Base-by-base conservation (phyloP, 2,888 invertebrate species). In the Hybos culiciformis region DNA sequence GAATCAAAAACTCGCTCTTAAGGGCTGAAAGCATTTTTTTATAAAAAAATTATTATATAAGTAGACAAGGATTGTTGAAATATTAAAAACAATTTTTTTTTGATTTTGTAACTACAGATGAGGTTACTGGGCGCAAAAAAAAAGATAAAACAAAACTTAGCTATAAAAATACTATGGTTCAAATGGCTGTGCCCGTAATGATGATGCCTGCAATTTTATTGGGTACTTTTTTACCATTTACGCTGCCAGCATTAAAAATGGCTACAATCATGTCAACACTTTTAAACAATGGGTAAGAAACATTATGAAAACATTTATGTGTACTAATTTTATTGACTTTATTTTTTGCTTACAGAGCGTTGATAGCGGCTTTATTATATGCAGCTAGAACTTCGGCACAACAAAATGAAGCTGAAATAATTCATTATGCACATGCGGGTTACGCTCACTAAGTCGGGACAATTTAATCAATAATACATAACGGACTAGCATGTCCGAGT, bases 251-350 rank as follows among this genome's bases (percentile, higher is more conserved):
- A 0, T 56, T 82, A 14, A 79, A 80, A 57, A 71, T 80, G 70
- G 73, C 75, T 58, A 75, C 77, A 1, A 62, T 78, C 23, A 68
- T 70, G 37, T 72, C 74, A 1, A 71, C 71, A 1, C 68, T 79
- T 59, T 62, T 81, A 37, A 81, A 81, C 58, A 77, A 79, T 51
- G 75, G 79, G n/a, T n/a, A n/a, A n/a, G n/a, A n/a, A n/a, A n/a
- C n/a, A n/a, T n/a, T n/a, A n/a, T n/a, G n/a, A n/a, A n/a, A n/a
- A n/a, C n/a, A n/a, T n/a, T n/a, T n/a, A n/a, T n/a, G n/a, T n/a
- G n/a, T n/a, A n/a, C n/a, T n/a, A n/a, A n/a, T n/a, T n/a, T n/a
- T n/a, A n/a, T n/a, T n/a, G n/a, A n/a, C n/a, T n/a, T n/a, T n/a
- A n/a, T n/a, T n/a, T n/a, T n/a, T n/a, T n/a, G n/a, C n/a, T n/a